Conservation (phyloP, 92 coral and sea anemone species). For the Muricea muricata region DNA sequence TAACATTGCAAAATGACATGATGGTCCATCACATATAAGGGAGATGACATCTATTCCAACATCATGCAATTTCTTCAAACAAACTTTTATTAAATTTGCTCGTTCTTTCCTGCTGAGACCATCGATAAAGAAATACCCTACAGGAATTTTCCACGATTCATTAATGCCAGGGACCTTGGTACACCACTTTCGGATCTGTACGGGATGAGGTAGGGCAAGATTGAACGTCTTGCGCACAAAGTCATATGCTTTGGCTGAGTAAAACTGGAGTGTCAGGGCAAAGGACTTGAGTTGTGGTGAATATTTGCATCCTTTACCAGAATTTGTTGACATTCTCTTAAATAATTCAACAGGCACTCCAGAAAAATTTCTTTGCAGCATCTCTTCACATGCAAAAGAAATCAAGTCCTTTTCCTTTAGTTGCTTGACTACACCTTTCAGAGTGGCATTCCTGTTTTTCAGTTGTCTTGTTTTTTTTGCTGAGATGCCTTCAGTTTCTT, state of each 20-base stretch:
- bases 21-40: too few relatives aligned
- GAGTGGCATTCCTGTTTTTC: background rate
- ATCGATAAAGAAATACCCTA: conserved; percentile 32
- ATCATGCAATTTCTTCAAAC: conserved; percentile 26
- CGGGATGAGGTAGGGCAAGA: conserved; percentile 18
- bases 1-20: too few relatives aligned
- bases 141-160: conserved; percentile 19
- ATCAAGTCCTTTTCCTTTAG: conserved; percentile 2
- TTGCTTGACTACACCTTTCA: conserved; percentile 3
- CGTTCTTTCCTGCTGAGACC: conserved; percentile 18
- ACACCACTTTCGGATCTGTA: conserved; percentile 23
- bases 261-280: background rate
- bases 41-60: background rate
- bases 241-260: background rate
- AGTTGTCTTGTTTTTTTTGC: background rate
- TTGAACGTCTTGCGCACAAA: too few relatives aligned
- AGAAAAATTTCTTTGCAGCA: background rate
- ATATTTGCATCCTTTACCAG: background rate
- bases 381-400: too few relatives aligned
- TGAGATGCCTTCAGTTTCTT: conserved; percentile 4
- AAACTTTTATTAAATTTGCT: background rate
- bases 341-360: background rate
- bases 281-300: background rate
- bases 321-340: background rate
- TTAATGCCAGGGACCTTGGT: conserved; percentile 11